Base-by-base conservation (phyloP, 2,888 invertebrate genomes). In the Eumerus sabulonum region DNA sequence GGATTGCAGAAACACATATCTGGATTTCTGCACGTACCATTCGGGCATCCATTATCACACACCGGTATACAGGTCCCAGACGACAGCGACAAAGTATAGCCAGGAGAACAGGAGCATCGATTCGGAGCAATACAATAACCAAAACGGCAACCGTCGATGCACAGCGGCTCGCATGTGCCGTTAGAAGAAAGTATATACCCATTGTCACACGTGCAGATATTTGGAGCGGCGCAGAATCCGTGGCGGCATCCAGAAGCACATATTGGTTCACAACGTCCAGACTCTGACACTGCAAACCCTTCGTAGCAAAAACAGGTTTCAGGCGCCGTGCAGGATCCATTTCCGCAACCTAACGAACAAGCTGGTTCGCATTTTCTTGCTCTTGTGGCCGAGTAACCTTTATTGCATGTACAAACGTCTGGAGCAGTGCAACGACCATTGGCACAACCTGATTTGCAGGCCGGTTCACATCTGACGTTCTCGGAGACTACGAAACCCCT, bases 291-390 rank as follows among this genome's bases (percentile, higher is more conserved):
- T 1, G 1, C 1, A 5, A 14, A 53, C 14, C 36, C 51, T 0
- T 9, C 1, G 16, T 53, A 14, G n/a, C 51, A 53, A 1, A 12
- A 14, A 13, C 51, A 53, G 0, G 12, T 14, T 7, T 13, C 17
- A 11, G 51, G 36, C 0, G 14, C 16, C 14, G 12, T 4, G 36
- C 51, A 53, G 9, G 16, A 1, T 11, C 51, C 51, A 38, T 53
- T 53, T 5, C 36, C 12, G 11, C 51, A 53, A 1, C 51, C 51
- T 11, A 12, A n/a, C 1, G 9, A 9, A 54, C 86, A 86, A 4
- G 82, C 2, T 0, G 83, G 83, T 4, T 42, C n/a, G 48, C 82
- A 83, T 7, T 9, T 16, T 1, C 14, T 50, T 1, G 51, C 17
- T 1, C 17, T 18, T 16, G 13, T 47, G 1, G 9, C 18, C 9